These are phyloP conservation scores for Drosophila orosa DNA, from an alignment of 1,140 invertebrate genomes.

Conservation along the genomic window DNA sequence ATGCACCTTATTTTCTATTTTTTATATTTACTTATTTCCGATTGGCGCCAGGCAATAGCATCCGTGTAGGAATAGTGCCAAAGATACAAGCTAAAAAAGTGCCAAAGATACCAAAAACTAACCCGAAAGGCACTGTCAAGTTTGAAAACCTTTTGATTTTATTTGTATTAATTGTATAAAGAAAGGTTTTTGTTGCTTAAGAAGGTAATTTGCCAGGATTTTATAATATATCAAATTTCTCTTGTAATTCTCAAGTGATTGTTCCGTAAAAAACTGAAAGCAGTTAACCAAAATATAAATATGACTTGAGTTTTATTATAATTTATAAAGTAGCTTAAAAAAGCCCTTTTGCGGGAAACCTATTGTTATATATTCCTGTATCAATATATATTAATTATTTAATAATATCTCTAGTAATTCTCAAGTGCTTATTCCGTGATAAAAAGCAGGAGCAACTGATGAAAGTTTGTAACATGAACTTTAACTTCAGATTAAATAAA, in stretches of 20 bases:
- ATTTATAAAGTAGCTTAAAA: neutral
- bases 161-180: neutral
- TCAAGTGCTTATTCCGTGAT: neutral
- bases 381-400: neutral
- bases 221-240: neutral
- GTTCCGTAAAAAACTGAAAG: neutral
- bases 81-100: neutral
- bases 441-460: neutral
- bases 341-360: neutral
- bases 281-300: neutral
- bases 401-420: neutral
- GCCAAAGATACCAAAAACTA: neutral
- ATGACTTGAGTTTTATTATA: neutral
- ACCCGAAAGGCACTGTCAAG: neutral
- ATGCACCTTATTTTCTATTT: conserved; percentile 24
- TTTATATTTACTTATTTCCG: neutral
- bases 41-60: conserved; percentile 23
- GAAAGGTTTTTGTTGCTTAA: neutral
- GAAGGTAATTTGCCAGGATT: neutral
- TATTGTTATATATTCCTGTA: neutral
- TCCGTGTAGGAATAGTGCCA: neutral
- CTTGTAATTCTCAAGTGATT: neutral
- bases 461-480: no score
- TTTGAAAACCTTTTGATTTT: neutral
- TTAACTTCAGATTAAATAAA: no score